A percentile compares a stretch with the other conserved stretches of the same genome.
phyloP scores from a whole-genome alignment of 2,888 invertebrate species.

The Rhingia rostrata region DNA sequence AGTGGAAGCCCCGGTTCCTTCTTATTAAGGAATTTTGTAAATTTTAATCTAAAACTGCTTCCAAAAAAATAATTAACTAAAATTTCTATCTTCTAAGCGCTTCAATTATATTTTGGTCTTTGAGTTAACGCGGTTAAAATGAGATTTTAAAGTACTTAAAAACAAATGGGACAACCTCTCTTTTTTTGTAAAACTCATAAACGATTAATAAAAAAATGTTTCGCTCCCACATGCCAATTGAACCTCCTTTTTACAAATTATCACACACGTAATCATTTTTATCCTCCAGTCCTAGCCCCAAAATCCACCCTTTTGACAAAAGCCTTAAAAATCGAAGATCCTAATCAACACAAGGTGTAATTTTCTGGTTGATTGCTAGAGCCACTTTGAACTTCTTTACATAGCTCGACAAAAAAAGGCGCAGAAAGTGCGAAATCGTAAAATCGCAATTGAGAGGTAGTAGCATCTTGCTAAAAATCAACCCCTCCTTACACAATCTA shows the following conservation, averaged over 20 bases:
- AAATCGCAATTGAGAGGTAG: conserved; percentile 58
- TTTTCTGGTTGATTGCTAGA: conserved; percentile 18
- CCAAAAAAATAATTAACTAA: too few species aligned
- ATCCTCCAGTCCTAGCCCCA: background rate
- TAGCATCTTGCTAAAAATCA: background rate
- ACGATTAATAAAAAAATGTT: conserved; percentile 2
- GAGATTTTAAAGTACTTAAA: too few species aligned
- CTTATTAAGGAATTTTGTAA: too few species aligned
- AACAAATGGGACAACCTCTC: too few species aligned
- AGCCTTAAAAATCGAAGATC: conserved; percentile 33
- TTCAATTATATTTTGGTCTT: too few species aligned
- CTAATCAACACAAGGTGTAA: conserved; percentile 46
- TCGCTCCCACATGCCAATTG: conserved; percentile 24
- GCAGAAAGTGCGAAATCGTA: conserved; percentile 52
- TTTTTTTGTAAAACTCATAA: conserved; percentile 17
- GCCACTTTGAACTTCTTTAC: background rate
- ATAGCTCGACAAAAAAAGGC: background rate
- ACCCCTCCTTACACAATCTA: conserved; percentile 6
- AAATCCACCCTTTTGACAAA: background rate
- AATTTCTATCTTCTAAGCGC: too few species aligned
- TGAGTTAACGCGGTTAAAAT: too few species aligned
- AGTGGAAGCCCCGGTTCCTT: too few species aligned
- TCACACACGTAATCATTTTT: background rate
- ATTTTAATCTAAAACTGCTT: too few species aligned
- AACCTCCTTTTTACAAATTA: conserved; percentile 6